A percentile compares a stretch with the other conserved stretches of the same genome.
These are phyloP conservation scores for Zingel zingel DNA, from an alignment of 2,113 vertebrate genomes.

Conservation along the genomic window DNA sequence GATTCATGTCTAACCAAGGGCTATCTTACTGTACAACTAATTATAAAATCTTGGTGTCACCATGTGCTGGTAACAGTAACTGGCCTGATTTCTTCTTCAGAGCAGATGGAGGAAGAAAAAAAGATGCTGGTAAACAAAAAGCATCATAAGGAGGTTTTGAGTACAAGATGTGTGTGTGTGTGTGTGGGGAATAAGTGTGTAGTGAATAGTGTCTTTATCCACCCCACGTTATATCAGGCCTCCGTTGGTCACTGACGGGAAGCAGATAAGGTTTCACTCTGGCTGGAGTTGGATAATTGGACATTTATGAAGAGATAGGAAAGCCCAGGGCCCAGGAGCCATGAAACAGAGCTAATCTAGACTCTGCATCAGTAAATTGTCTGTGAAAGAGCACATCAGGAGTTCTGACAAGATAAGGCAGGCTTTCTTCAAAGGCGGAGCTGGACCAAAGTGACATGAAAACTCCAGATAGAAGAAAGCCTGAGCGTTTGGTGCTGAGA, in stretches of 20 bases:
- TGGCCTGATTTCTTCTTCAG: conserved; percentile 29
- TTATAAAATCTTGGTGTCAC: conserved; percentile 40
- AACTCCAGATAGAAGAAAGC: conserved; percentile 41
- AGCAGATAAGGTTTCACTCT: conserved; percentile 81
- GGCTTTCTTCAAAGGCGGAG: conserved; percentile 72
- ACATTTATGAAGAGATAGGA: conserved; percentile 82
- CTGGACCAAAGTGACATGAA: conserved; percentile 61
- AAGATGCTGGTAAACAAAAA: conserved; percentile 35
- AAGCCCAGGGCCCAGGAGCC: conserved; percentile 75
- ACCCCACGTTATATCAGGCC: conserved; percentile 61
- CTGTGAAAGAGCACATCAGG: conserved; percentile 81
- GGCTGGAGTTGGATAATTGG: conserved; percentile 82
- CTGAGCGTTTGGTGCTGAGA: conserved; percentile 38
- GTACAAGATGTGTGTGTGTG: conserved; percentile 26
- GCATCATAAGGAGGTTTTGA: conserved; percentile 33
- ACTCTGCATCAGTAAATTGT: conserved; percentile 79
- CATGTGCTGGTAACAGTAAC: conserved; percentile 20
- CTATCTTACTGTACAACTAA: conserved; percentile 42
- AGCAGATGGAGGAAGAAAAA: neutral
- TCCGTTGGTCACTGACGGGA: conserved; percentile 75
- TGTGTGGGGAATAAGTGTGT: conserved; percentile 17
- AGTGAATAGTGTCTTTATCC: conserved; percentile 65
- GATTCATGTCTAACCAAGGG: conserved; percentile 57
- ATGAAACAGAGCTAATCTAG: conserved; percentile 81
- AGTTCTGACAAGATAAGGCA: conserved; percentile 81